These are phyloP conservation scores for Tapirus indicus DNA, from an alignment of 2,797 vertebrate species.

Conservation along the genomic window DNA sequence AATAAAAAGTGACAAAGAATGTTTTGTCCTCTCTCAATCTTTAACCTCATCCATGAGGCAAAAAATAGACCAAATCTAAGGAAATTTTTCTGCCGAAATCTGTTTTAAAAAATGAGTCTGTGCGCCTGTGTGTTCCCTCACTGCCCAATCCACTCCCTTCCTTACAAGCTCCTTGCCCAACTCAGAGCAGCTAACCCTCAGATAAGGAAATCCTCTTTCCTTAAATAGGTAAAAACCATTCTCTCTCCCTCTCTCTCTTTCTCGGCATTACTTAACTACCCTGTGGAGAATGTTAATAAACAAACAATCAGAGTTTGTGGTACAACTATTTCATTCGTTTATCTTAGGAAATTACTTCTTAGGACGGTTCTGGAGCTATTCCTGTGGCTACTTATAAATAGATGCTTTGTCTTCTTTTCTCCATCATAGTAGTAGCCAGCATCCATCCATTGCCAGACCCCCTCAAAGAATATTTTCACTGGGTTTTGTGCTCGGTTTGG, in stretches of 20 bases:
- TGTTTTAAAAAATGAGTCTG: neutral
- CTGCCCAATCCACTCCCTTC: accelerated
- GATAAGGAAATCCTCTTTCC: neutral
- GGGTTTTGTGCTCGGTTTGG: neutral
- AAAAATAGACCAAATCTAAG: neutral
- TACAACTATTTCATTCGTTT: neutral
- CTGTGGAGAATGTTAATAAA: neutral
- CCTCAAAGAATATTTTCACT: neutral
- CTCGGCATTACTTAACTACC: neutral
- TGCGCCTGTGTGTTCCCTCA: accelerated
- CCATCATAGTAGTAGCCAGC: neutral
- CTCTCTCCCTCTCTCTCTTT: too few species aligned
- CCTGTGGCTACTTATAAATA: accelerated
- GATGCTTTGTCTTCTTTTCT: neutral
- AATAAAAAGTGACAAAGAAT: neutral
- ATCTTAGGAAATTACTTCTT: neutral
- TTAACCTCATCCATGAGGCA: neutral
- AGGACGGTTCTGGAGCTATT: neutral
- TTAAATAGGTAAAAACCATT: neutral
- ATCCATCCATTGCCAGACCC: neutral
- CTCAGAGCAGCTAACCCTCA: too few species aligned
- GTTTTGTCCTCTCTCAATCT: neutral
- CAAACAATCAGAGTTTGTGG: too few species aligned
- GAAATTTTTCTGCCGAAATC: neutral
- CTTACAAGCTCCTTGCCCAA: neutral